Base-by-base conservation (phyloP, 2,797 vertebrate genomes). In the Chelon labrosus region DNA sequence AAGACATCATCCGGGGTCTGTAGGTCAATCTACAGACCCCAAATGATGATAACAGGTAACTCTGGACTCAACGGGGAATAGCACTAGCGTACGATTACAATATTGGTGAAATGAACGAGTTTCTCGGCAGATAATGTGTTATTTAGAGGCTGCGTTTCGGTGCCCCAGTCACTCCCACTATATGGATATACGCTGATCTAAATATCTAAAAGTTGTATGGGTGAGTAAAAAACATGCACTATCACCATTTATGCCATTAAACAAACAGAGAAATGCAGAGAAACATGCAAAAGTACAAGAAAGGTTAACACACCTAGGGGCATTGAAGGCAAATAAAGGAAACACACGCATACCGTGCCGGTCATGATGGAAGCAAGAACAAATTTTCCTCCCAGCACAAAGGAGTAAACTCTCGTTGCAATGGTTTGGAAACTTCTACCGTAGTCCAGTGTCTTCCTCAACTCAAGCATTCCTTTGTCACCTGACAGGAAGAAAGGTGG, bases 341-440 rank as follows among this genome's bases (percentile, higher is more conserved):
- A 7, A 44, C 31, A 46, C 39, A 73, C 11, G 80, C 75, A 1
- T 80, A 98, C 97, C 92, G 87, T 92, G 85, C 96, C 96, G 6
- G 95, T 95, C 96, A 97, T 97, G 66, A 99, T 96, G 22, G 97
- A 99, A 22, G 96, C 96, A 14, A 98, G 96, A 25, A 99, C 91
- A 77, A 98, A 99, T 62, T 94, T 94, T 3, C 97, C 97, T 10
- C 97, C 97, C 37, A 98, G 89, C 0, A 97, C 96, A 73, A 99
- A 99, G 5, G 97, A 98, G 69, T 94, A 98, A 80, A 99, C 95
- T 90, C 91, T 96, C 62, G 91, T 93, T 20, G 96, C 96, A 5
- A 99, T 94, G 46, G 93, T 95, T 79, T 94, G 92, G 86, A 97
- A 95, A 54, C 91, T 91, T 82, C 79, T 92, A 8, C 97, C 97